phyloP scores from a whole-genome alignment of 2,888 invertebrate species.

The Cephus rjabovi region DNA sequence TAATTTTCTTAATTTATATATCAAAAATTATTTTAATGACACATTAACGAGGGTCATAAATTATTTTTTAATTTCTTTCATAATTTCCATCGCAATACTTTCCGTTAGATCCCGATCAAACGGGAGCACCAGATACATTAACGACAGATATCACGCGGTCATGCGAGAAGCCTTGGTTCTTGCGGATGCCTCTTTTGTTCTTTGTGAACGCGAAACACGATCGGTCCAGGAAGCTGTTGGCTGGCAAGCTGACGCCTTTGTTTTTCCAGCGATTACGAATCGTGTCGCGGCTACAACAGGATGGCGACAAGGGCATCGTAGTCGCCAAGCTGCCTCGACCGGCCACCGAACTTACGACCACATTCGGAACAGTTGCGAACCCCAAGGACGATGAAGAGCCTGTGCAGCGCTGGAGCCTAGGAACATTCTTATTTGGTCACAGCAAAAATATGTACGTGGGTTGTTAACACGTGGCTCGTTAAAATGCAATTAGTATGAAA shows the following conservation, averaged over 20 bases:
- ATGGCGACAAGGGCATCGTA: not conserved
- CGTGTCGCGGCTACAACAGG: not conserved
- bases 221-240: not conserved
- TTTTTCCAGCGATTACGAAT: slow-evolving; percentile 5
- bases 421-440: not conserved
- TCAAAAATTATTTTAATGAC: not conserved
- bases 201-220: not conserved
- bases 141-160: not conserved
- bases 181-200: not conserved
- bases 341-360: not conserved
- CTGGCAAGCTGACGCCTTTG: not conserved
- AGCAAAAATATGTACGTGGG: not conserved
- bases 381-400: not conserved
- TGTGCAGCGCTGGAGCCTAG: not conserved
- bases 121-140: not conserved
- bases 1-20: too few species aligned
- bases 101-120: not conserved
- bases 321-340: not conserved
- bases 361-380: not conserved
- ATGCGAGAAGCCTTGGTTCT: not conserved
- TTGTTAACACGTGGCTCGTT: not conserved
- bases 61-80: not conserved
- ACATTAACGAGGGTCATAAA: not conserved
- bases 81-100: not conserved
- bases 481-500: not conserved